These are phyloP conservation scores for Rhizomys pruinosus DNA, from an alignment of 2,113 vertebrate genomes.

Conservation along the genomic window DNA sequence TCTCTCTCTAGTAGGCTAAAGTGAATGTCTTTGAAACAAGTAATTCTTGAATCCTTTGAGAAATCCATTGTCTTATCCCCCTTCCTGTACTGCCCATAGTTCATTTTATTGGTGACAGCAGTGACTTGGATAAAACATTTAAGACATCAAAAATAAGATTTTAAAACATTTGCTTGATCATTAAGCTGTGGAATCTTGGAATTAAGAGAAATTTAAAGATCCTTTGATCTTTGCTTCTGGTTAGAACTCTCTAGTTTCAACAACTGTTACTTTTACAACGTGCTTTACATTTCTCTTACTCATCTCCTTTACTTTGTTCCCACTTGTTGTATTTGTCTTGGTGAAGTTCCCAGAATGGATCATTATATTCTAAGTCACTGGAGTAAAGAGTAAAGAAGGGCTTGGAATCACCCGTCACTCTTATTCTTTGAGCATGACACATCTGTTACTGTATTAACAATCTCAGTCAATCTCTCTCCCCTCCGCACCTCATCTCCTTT, in stretches of 20 bases:
- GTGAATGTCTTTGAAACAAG: background rate
- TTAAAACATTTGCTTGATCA: background rate
- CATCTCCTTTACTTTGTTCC: background rate
- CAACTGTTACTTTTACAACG: background rate
- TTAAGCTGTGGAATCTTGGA: background rate
- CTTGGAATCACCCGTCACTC: background rate
- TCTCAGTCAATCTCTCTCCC: too few relatives aligned
- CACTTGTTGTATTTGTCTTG: background rate
- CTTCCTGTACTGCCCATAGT: background rate
- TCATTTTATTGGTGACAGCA: background rate
- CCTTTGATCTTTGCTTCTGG: background rate
- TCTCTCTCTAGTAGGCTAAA: background rate
- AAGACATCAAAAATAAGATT: conserved; percentile 1
- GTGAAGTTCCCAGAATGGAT: background rate
- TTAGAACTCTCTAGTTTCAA: background rate
- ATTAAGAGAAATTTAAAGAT: background rate
- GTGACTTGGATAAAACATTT: background rate
- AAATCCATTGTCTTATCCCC: background rate
- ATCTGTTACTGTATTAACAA: background rate
- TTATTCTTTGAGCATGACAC: background rate
- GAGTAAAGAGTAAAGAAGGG: background rate
- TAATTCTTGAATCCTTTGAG: background rate
- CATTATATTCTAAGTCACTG: background rate
- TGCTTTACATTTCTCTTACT: background rate
- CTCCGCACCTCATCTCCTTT: too few relatives aligned